These are phyloP conservation scores for Sylvia atricapilla DNA, from an alignment of 2,113 vertebrate species.

Conservation along the genomic window DNA sequence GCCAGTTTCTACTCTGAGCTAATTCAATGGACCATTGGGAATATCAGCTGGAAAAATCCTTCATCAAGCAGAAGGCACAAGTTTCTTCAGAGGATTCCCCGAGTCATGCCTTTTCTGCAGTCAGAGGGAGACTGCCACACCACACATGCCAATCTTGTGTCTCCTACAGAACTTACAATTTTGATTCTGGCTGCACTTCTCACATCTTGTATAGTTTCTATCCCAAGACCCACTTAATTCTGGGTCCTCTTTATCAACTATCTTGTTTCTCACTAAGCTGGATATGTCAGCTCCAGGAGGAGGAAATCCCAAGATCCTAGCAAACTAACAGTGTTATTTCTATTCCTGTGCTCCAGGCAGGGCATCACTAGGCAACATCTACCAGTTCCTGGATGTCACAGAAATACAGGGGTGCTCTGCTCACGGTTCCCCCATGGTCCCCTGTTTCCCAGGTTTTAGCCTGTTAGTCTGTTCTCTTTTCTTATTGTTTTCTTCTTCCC, in stretches of 20 bases:
- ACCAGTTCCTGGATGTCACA: not conserved
- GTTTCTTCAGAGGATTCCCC: not conserved
- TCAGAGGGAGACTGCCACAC: not conserved
- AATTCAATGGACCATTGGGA: not conserved
- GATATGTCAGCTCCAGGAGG: not conserved
- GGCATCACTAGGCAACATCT: not conserved
- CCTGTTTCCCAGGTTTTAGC: not conserved
- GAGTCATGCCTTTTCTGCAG: not conserved
- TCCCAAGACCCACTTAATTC: not conserved
- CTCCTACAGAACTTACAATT: not conserved
- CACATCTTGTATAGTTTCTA: not conserved
- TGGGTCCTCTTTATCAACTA: not conserved
- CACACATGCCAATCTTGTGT: not conserved
- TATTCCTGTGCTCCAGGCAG: not conserved
- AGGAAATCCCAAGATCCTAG: not conserved
- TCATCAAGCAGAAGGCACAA: not conserved
- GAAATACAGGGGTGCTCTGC: not conserved
- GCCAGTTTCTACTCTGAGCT: not conserved
- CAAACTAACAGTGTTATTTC: not conserved
- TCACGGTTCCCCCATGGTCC: not conserved
- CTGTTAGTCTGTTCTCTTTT: not conserved
- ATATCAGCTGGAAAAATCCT: not conserved
- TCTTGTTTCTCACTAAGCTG: not conserved
- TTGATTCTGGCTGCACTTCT: not conserved
- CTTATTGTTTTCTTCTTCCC: not conserved